A percentile compares a stretch with the other conserved stretches of the same genome.
These are phyloP conservation scores for Bembecia ichneumoniformis DNA, from an alignment of 2,888 invertebrate genomes.

Conservation along the genomic window DNA sequence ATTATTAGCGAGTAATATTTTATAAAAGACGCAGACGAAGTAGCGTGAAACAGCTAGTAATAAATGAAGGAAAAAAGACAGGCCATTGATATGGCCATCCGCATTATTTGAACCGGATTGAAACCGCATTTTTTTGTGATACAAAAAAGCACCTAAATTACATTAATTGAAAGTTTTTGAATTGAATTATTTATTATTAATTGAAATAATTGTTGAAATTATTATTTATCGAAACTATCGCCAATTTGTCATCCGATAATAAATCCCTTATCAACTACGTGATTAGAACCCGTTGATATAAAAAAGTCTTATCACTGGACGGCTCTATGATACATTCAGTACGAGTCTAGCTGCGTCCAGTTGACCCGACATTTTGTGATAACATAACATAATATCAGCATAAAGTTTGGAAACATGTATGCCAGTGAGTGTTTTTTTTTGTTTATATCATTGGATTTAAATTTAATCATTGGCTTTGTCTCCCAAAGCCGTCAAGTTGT, in stretches of 20 bases:
- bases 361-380: neutral
- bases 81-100: too few species aligned
- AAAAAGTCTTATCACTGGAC: neutral
- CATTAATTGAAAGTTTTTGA: too few species aligned
- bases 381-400: neutral
- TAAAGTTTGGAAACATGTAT: neutral
- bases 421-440: neutral
- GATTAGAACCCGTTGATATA: slow-evolving; percentile 8
- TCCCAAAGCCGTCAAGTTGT: too few species aligned
- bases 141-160: too few species aligned
- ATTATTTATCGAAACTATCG: neutral
- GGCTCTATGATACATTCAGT: neutral
- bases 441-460: neutral
- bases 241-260: slow-evolving; percentile 9
- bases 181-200: neutral
- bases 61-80: too few species aligned
- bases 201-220: too few species aligned
- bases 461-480: too few species aligned
- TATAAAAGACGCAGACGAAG: too few species aligned
- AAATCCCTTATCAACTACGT: slow-evolving; percentile 9
- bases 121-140: too few species aligned
- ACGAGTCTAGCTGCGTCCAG: neutral
- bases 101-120: too few species aligned
- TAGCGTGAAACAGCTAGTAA: too few species aligned
- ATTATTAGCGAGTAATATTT: too few species aligned